These are phyloP conservation scores for Cryptotis parvus DNA, from an alignment of 2,113 vertebrate species.

Conservation along the genomic window DNA sequence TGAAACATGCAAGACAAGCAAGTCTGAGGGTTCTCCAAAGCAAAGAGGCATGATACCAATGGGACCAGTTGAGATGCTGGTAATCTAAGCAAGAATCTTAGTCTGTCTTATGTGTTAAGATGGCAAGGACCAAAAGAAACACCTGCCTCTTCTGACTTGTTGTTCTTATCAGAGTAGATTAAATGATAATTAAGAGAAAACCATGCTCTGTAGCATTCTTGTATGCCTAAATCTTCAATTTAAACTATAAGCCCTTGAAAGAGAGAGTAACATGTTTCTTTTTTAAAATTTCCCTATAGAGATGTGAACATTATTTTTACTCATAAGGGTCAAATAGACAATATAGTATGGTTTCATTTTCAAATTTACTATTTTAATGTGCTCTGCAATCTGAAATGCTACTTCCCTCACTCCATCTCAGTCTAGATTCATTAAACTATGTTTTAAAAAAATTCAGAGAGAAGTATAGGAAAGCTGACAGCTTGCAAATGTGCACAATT, in stretches of 20 bases:
- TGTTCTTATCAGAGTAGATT: background rate
- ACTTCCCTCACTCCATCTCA: background rate
- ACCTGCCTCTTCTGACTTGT: background rate
- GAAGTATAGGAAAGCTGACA: conserved; percentile 37
- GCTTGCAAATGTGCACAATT: background rate
- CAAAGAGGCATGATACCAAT: background rate
- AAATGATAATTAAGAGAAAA: background rate
- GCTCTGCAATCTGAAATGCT: conserved; percentile 4
- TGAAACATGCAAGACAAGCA: conserved; percentile 40
- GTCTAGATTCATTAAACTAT: conserved; percentile 10
- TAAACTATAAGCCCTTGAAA: background rate
- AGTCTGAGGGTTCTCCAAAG: conserved; percentile 23
- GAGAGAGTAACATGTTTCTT: background rate
- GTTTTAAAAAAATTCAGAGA: conserved; percentile 14
- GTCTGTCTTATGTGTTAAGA: background rate
- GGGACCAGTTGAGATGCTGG: background rate
- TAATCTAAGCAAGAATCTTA: background rate
- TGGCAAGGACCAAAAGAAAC: background rate
- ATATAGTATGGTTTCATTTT: background rate
- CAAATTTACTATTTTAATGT: conserved; percentile 29
- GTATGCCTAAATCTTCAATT: background rate
- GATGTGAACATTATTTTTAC: background rate
- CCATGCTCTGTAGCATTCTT: background rate
- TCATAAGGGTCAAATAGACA: background rate
- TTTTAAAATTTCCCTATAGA: background rate